Evolutionary conservation across 2,888 invertebrate species (phyloP).

Genomic region (Sympetrum striolatum): DNA sequence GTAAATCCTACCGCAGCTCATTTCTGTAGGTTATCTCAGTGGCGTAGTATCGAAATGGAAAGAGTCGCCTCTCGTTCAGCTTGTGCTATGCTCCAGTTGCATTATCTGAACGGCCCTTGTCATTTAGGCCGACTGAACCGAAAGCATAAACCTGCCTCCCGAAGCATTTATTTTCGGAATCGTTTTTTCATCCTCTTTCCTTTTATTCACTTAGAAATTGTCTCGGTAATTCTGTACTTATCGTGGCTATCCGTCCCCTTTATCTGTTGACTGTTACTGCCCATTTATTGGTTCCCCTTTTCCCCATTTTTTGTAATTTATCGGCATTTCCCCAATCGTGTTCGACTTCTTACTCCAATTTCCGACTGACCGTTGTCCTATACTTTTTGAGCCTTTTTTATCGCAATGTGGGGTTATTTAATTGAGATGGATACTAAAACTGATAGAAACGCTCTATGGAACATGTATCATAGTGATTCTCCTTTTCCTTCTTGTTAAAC

Average conservation of each 20-base stretch:
- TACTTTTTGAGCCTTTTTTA: neutral
- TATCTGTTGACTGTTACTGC: neutral
- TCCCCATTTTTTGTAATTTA: neutral
- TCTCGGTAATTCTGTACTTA: neutral
- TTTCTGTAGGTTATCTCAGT: neutral
- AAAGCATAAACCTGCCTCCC: neutral
- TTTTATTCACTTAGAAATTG: neutral
- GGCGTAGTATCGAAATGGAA: neutral
- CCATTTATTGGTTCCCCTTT: neutral
- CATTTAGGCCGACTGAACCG: neutral
- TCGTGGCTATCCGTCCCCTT: neutral
- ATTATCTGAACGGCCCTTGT: neutral
- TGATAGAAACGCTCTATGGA: too few relatives aligned
- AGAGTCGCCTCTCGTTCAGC: neutral
- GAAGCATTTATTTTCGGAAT: neutral
- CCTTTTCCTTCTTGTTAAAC: too few relatives aligned
- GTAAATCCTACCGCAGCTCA: neutral
- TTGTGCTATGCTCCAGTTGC: neutral
- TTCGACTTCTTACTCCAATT: neutral
- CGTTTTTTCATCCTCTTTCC: neutral
- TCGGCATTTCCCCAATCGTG: neutral
- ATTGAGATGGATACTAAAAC: neutral
- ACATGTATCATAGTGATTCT: too few relatives aligned
- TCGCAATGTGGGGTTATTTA: neutral
- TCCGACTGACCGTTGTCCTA: neutral